Conservation (phyloP, 2,113 vertebrate genomes). For the Pogonocichla stellata region DNA sequence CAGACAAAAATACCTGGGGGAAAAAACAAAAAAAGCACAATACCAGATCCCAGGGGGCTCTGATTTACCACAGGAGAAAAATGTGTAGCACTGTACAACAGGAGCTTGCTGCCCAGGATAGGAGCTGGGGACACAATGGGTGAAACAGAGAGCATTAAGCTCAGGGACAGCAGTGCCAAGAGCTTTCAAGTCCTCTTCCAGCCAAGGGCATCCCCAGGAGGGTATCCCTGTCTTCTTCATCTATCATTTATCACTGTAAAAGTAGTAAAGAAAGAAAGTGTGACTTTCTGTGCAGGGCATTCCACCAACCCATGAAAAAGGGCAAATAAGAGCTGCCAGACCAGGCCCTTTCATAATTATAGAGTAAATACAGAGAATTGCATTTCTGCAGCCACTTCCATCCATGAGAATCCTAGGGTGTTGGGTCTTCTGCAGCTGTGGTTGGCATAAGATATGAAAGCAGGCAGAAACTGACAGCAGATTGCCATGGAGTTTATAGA, state of each 20-base stretch:
- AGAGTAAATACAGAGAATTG: background rate
- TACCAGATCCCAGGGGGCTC: slow-evolving; percentile 55
- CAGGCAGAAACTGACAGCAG: background rate
- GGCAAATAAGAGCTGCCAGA: background rate
- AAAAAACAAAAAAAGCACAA: slow-evolving; percentile 42
- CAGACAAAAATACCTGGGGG: slow-evolving; percentile 72
- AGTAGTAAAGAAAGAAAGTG: background rate
- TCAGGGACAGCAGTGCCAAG: background rate
- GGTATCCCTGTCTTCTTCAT: background rate
- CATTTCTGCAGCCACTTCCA: background rate
- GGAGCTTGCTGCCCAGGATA: background rate
- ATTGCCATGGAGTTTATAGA: background rate
- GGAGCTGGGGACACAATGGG: background rate
- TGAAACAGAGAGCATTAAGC: background rate
- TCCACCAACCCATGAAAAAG: background rate
- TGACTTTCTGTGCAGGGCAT: background rate
- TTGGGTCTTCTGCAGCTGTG: background rate
- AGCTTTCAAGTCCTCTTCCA: background rate
- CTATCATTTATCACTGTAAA: background rate
- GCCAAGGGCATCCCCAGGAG: background rate
- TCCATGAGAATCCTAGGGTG: background rate
- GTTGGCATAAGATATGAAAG: background rate
- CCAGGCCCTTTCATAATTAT: background rate
- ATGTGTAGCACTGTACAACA: background rate
- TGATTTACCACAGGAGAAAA: slow-evolving; percentile 58